Base-by-base conservation (phyloP, 2,113 vertebrate species). In the Sminthopsis crassicaudata region DNA sequence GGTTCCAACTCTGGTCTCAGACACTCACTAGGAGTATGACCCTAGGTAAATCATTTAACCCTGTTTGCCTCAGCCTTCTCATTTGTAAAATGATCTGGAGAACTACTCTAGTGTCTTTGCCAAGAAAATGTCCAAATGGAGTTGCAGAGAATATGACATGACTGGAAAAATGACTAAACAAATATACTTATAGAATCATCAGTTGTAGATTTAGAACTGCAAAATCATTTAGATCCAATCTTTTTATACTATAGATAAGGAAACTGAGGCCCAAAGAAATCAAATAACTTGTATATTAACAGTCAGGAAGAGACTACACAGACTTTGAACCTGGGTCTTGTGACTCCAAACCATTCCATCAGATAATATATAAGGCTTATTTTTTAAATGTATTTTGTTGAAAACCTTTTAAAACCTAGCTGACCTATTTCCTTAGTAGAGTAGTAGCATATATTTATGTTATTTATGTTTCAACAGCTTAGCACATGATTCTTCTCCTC, bases 391-490 rank as follows among this genome's bases (percentile, higher is more conserved):
- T 9, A 53, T 90, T 92, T 24, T 93, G 55, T 7, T 1, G 11
- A 53, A 24, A 1, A 19, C 48, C 16, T 46, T 46, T 30, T 92
- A 89, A 92, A 12, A 53, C 16, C 27, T 53, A 60, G 27, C 91
- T 84, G 42, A 67, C 25, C 51, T 92, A 1, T 54, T 48, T 46
- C 10, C 26, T 46, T 53, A 93, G 91, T 0, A 30, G 84, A 90
- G 57, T 8, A 11, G 91, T 50, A 84, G 76, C 89, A 54, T 51
- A 76, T 89, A 90, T 96, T 84, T 84, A 23, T 42, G n/a, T 48
- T 67, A 91, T 89, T 84, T 89, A 90, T 88, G 90, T 53, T 94
- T 92, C 57, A 60, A 92, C 67, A 84, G 67, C 46, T 90, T 90
- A 91, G 60, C 53, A 55, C 23, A 1, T 60, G 8, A 23, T 91